Conservation (phyloP, 1,140 invertebrate species). For the Rhizoglyphus robini region DNA sequence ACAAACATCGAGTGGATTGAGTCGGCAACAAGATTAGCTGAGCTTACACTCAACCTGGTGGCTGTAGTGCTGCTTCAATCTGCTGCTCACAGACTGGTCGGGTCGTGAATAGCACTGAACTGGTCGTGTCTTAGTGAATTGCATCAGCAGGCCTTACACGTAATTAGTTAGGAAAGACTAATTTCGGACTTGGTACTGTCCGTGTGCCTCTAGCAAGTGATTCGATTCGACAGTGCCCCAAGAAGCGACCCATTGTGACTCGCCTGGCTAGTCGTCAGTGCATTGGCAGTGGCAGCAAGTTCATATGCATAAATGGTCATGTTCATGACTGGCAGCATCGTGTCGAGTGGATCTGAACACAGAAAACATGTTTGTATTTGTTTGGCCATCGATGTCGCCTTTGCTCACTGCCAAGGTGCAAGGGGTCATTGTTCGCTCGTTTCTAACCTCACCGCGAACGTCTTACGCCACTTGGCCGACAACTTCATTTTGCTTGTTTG, state of each 20-base stretch:
- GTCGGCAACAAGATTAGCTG: too few species aligned
- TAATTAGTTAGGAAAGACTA: too few species aligned
- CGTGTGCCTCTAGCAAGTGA: too few species aligned
- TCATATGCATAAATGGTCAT: constrained; percentile 4
- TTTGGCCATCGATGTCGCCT: not conserved
- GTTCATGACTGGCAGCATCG: not conserved
- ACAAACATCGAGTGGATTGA: too few species aligned
- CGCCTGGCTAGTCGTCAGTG: not conserved
- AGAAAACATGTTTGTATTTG: constrained; percentile 8
- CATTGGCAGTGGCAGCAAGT: not conserved
- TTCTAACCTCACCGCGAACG: not conserved
- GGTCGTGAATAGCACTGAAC: too few species aligned
- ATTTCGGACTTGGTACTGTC: too few species aligned
- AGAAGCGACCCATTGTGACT: not conserved
- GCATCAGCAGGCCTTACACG: too few species aligned
- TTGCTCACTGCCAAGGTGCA: not conserved
- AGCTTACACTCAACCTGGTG: too few species aligned
- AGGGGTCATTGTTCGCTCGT: not conserved
- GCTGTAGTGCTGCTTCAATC: too few species aligned
- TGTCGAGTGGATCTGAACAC: not conserved
- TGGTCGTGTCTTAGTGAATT: too few species aligned
- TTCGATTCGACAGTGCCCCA: too few species aligned
- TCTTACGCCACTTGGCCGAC: not conserved
- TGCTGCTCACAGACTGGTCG: too few species aligned
- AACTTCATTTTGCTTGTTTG: not conserved